Base-by-base conservation (phyloP, 2,888 invertebrate species). In the Craniophora ligustri region DNA sequence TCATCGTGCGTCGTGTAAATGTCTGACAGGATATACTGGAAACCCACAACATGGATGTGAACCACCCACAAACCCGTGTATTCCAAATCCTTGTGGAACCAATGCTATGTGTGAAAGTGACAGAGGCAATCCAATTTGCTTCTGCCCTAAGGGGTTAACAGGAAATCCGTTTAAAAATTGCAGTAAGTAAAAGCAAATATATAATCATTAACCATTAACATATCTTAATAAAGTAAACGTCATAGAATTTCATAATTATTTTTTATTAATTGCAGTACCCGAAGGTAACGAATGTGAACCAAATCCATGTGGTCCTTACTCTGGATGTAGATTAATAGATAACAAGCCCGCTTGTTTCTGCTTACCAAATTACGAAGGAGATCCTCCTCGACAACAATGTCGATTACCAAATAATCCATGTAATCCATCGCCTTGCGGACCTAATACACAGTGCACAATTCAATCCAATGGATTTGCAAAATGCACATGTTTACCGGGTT, bases 131-230 rank as follows among this genome's bases (percentile, higher is more conserved):
- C 98, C 98, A 2, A 96, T 98, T 68, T 98, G 98, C 80, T 97
- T 95, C 91, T 98, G 98, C 81, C 98, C 98, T 0, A 97, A 97
- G 86, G 98, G 97, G 60, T 92, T 97, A 63, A 98, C 98, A 3
- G 98, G 98, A 86, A 98, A 98, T 94, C 98, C 98, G 34, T 98
- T 98, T 84, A 95, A 96, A 82, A 96, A 95, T 89, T 98, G 98
- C 95, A 97, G 98, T 98, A 95, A 95, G 97, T 96, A 87, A 56
- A 28, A 44, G 39, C 2, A 7, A n/a, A 30, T 26, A n/a, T n/a
- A n/a, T n/a, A n/a, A n/a, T n/a, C n/a, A n/a, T n/a, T n/a, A n/a
- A n/a, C n/a, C n/a, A n/a, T n/a, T n/a, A n/a, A n/a, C n/a, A n/a
- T n/a, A n/a, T n/a, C n/a, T n/a, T n/a, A n/a, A n/a, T n/a, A n/a